Percentiles rank a stretch among this genome's conserved stretches.
Evolutionary conservation across 2,797 vertebrate genomes (phyloP).

Genomic region (Schizopygopsis pylzovi): DNA sequence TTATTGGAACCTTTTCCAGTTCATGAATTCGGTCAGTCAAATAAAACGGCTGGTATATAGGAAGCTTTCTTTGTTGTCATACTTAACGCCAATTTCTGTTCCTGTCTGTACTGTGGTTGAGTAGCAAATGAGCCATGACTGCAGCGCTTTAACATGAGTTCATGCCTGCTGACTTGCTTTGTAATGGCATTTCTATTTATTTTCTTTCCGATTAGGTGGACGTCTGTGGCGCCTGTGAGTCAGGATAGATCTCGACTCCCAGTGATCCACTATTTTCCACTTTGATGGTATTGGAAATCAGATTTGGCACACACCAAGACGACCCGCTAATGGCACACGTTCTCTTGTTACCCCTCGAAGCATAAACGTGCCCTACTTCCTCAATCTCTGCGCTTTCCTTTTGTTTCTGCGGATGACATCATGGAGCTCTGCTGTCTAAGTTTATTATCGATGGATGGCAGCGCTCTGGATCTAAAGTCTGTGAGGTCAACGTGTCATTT

Average conservation of each 20-base stretch:
- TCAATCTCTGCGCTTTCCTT: background rate
- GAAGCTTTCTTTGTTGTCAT: constrained; percentile 34
- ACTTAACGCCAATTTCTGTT: constrained; percentile 2
- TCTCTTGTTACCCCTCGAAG: constrained; percentile 56
- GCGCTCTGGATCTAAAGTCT: constrained; percentile 43
- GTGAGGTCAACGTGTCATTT: background rate
- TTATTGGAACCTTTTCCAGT: constrained; percentile 37
- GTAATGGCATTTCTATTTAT: constrained; percentile 38
- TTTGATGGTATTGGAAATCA: constrained; percentile 59
- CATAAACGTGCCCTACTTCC: constrained; percentile 39
- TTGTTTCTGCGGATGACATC: constrained; percentile 63
- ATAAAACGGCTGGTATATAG: constrained; percentile 18
- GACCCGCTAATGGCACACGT: constrained; percentile 55
- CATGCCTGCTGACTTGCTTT: constrained; percentile 44
- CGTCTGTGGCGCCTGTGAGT: constrained; percentile 57
- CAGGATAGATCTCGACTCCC: constrained; percentile 48
- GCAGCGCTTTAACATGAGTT: constrained; percentile 25
- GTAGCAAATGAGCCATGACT: constrained; percentile 45
- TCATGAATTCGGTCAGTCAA: constrained; percentile 36
- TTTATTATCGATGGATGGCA: constrained; percentile 25
- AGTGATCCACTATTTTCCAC: constrained; percentile 57
- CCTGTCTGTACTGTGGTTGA: constrained; percentile 20
- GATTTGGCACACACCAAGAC: constrained; percentile 54
- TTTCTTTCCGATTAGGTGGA: constrained; percentile 66
- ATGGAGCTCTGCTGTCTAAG: constrained; percentile 53